Evolutionary conservation across 2,888 invertebrate genomes (phyloP).

Genomic region (Cartodere bifasciata): DNA sequence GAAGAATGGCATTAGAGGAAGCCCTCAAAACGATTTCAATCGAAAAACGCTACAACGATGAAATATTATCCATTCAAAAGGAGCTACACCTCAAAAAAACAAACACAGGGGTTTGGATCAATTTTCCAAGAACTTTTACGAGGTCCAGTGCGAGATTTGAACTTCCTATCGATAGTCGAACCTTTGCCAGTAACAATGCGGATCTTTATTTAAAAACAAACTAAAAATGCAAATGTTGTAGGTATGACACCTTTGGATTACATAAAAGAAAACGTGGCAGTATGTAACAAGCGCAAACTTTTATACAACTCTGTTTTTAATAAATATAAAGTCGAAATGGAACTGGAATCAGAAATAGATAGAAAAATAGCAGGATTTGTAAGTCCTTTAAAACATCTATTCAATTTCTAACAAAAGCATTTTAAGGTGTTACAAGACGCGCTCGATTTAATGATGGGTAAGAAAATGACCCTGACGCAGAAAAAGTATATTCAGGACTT

Average conservation of each 20-base stretch:
- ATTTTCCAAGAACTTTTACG: conserved; percentile 62
- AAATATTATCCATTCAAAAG: conserved; percentile 39
- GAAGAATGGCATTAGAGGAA: conserved; percentile 54
- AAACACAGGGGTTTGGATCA: conserved; percentile 47
- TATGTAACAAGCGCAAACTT: conserved; percentile 45
- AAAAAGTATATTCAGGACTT: conserved; percentile 35
- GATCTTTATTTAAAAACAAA: conserved; percentile 3
- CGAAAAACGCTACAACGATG: conserved; percentile 35
- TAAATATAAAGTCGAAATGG: conserved; percentile 27
- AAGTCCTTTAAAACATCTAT: conserved; percentile 10
- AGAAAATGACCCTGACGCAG: conserved; percentile 41
- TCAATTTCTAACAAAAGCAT: conserved; percentile 8
- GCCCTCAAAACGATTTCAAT: conserved; percentile 39
- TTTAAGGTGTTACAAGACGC: conserved; percentile 43
- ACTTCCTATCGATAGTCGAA: conserved; percentile 53
- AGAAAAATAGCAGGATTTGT: conserved; percentile 39
- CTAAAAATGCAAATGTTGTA: conserved; percentile 27
- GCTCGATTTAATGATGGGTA: conserved; percentile 52
- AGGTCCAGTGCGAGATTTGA: conserved; percentile 63
- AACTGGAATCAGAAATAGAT: conserved; percentile 26
- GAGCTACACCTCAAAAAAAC: conserved; percentile 39
- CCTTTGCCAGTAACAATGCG: conserved; percentile 34
- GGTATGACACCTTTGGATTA: conserved; percentile 60
- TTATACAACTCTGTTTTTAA: conserved; percentile 46
- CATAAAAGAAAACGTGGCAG: conserved; percentile 50